Conservation (phyloP, 2,797 vertebrate genomes). For the Crypturellus tataupa region DNA sequence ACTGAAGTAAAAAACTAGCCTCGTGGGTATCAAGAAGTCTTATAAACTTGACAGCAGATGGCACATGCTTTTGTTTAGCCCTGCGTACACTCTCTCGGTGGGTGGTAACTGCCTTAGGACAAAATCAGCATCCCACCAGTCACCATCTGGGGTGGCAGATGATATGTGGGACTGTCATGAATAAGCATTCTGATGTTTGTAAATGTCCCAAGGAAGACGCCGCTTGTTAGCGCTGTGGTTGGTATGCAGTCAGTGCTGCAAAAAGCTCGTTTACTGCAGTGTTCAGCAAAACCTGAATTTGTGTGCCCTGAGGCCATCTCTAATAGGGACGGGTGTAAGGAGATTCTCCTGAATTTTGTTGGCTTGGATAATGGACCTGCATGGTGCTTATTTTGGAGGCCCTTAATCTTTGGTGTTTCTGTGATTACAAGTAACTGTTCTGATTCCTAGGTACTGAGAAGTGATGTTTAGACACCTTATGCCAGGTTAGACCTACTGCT, state of each 20-base stretch:
- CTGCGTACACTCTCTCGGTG: constrained; percentile 61
- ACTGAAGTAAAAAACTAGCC: constrained; percentile 39
- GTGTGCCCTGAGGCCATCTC: background rate
- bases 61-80: constrained; percentile 70
- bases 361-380: background rate
- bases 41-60: constrained; percentile 59
- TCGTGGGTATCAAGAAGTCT: constrained; percentile 24
- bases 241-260: background rate
- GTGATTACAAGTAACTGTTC: background rate
- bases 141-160: constrained; percentile 73
- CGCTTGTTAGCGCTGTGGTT: constrained; percentile 37
- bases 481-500: background rate
- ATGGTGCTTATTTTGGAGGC: background rate
- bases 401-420: background rate
- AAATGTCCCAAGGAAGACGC: constrained; percentile 64
- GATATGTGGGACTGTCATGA: constrained; percentile 69
- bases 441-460: background rate
- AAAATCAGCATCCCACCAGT: constrained; percentile 73
- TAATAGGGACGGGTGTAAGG: background rate
- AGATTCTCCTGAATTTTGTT: background rate
- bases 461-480: background rate
- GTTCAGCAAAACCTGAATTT: constrained; percentile 11
- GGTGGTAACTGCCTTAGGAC: constrained; percentile 69
- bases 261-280: background rate
- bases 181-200: constrained; percentile 73